Conservation (phyloP, 1,140 invertebrate species). For the Chelonus insularis region DNA sequence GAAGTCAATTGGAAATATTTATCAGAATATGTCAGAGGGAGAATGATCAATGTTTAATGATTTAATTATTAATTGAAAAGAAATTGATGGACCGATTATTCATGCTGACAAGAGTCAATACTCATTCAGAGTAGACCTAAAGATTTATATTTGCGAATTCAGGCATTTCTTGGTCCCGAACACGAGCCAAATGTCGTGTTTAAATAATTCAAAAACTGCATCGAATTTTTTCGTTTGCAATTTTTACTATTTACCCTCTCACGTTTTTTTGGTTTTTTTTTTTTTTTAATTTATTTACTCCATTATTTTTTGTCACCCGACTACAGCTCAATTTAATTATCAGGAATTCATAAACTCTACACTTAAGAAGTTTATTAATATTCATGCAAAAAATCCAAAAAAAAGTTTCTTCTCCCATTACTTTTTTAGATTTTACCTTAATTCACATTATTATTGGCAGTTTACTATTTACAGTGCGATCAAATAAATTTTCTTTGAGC, state of each 20-base stretch:
- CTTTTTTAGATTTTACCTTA: neutral
- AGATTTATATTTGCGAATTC: slow-evolving; percentile 31
- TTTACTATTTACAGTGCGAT: slow-evolving; percentile 19
- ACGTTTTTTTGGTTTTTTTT: slow-evolving; percentile 11
- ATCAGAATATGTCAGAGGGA: neutral
- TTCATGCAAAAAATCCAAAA: neutral
- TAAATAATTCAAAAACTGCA: slow-evolving; percentile 23
- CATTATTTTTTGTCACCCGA: no score
- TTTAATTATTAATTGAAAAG: neutral
- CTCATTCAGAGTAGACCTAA: neutral
- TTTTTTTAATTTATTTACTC: neutral
- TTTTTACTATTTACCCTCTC: neutral
- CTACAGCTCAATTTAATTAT: no score
- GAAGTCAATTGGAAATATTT: no score
- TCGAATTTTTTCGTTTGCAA: slow-evolving; percentile 4
- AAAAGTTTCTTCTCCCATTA: no score
- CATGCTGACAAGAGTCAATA: neutral
- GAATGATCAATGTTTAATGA: neutral
- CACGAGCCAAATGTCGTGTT: slow-evolving; percentile 40
- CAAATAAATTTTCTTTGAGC: neutral
- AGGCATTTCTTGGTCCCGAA: slow-evolving; percentile 58
- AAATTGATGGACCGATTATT: neutral
- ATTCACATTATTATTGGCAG: slow-evolving; percentile 13
- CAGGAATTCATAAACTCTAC: neutral
- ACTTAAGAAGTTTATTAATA: slow-evolving; percentile 6